phyloP scores from a whole-genome alignment of 2,888 invertebrate species.

The Acholoe squamosa region DNA sequence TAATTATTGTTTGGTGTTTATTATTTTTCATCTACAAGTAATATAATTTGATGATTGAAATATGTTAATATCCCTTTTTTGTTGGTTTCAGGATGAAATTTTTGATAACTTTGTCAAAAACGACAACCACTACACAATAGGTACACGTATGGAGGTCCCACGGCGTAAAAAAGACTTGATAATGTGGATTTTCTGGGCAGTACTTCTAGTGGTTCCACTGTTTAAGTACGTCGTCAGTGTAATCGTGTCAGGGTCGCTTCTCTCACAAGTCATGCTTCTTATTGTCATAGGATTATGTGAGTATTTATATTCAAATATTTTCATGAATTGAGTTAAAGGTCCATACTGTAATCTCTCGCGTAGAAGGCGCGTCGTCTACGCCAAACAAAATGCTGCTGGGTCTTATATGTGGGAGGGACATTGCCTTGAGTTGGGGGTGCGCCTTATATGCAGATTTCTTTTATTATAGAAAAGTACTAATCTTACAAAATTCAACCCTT shows the following conservation, averaged over 20 bases:
- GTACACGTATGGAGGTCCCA: constrained; percentile 72
- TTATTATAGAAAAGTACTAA: too few species aligned
- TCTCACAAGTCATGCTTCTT: constrained; percentile 88
- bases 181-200: constrained; percentile 80
- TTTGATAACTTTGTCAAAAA: constrained; percentile 81
- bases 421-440: too few species aligned
- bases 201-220: constrained; percentile 78
- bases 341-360: too few species aligned
- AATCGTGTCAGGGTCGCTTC: constrained; percentile 86
- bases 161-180: constrained; percentile 76
- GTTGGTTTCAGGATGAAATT: constrained; percentile 80
- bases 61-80: not conserved
- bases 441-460: too few species aligned
- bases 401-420: too few species aligned
- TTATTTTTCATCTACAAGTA: too few species aligned
- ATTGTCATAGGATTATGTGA: constrained; percentile 90
- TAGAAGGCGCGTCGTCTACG: too few species aligned
- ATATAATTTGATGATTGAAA: too few species aligned
- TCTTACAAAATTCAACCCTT: too few species aligned
- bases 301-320: constrained; percentile 77
- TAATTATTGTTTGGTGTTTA: too few species aligned
- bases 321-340: too few species aligned
- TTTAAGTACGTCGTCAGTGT: constrained; percentile 75
- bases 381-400: too few species aligned
- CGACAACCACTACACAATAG: constrained; percentile 73